Conservation (phyloP, 1,140 invertebrate species). For the Caenorhabditis tropicalis region DNA sequence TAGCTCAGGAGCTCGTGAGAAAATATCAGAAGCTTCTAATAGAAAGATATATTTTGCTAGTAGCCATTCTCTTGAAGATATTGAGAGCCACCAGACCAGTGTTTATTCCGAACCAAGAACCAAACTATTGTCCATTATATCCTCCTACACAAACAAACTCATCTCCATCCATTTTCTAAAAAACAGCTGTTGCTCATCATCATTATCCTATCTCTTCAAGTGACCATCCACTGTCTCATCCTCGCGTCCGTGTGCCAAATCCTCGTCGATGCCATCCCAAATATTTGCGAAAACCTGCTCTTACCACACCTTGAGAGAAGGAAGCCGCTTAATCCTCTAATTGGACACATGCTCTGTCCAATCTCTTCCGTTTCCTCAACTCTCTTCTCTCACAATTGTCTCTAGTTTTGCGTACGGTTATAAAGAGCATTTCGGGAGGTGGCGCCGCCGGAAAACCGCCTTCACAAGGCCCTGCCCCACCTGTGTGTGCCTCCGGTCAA, state of each 20-base stretch:
- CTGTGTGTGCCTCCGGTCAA: constrained; percentile 11
- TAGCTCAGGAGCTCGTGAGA: no score
- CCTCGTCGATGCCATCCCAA: background rate
- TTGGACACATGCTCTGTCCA: constrained; percentile 34
- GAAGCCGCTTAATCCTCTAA: constrained; percentile 38
- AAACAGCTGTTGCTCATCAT: constrained; percentile 10
- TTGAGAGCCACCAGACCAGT: no score
- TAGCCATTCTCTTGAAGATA: no score
- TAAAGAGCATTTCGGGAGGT: constrained; percentile 43
- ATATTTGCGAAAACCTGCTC: constrained; percentile 38
- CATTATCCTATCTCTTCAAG: background rate
- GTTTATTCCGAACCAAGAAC: no score
- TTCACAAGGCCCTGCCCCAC: background rate
- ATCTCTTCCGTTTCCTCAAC: background rate
- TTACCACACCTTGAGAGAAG: constrained; percentile 33
- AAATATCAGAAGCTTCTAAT: no score
- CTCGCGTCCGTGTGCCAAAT: background rate
- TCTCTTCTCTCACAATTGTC: background rate
- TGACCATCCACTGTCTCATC: constrained; percentile 21
- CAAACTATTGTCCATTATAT: no score
- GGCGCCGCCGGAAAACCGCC: constrained; percentile 35
- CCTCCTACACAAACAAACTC: no score
- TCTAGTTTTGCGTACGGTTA: constrained; percentile 1
- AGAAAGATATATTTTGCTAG: no score
- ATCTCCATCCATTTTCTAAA: background rate